Evolutionary conservation across 1,140 invertebrate genomes (phyloP), one percentile per base, ranked within the genome.

Genomic region (Drosophila lacteicornis): DNA sequence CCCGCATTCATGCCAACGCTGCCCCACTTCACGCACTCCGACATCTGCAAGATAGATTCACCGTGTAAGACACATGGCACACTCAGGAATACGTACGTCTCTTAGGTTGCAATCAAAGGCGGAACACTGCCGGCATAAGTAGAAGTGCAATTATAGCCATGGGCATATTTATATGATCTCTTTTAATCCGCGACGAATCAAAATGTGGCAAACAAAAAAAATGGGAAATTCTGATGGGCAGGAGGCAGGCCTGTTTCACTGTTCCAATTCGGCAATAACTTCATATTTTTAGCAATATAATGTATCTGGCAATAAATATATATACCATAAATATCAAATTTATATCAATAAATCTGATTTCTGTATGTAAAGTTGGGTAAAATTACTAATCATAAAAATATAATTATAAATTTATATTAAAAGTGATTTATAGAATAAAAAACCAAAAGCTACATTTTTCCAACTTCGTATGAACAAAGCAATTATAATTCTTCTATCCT

Each of bases 11-110:
- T 95, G 85, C 95, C 94, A 81, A 95, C 94, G 92, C 94, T 95
- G 80, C 95, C 95, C 95, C 95, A 95, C 91, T 95, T 95, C 67
- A 95, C 93, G 79, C 94, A 94, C 92, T 95, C 95, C 91, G 94
- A 95, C 86, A 95, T 94, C 95, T 95, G 94, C 65, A 94, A 95
- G 76, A 93, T 80, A 79, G 78, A 77, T 84, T 90, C 53, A 71
- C 68, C 81, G 53, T 83, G 60, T 83, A 80, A 83, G 60, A 79
- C 65, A 56, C 62, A n/a, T 42, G 19, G 65, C 63, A 51, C 66
- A 71, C 51, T 51, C 67, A 70, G 22, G 19, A 33, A 74, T 71
- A 73, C 53, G 56, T 74, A 74, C 69, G 33, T 73, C 68, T 70
- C 66, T n/a, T 30, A 17, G 51, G 45, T 65, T 33, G 56, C 70